Base-by-base conservation (phyloP, 2,888 invertebrate genomes). In the Ptychoptera albimana region DNA sequence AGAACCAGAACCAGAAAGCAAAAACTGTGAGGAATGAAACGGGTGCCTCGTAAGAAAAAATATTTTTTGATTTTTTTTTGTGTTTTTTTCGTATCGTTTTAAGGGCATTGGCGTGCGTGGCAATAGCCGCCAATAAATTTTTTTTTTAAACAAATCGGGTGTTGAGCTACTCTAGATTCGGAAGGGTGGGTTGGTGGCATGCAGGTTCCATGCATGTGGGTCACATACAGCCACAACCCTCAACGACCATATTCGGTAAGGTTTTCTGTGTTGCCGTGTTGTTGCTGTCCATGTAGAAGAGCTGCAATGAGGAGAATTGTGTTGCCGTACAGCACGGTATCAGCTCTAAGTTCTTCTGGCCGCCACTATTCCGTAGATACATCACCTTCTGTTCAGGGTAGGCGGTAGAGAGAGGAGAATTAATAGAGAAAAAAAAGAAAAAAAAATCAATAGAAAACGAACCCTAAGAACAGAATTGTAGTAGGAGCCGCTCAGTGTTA, bases 201-300 rank as follows among this genome's bases (percentile, higher is more conserved):
- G 4, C 3, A 23, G 23, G 23, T 23, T 23, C 23, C 3, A 5
- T 7, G 23, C 3, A 5, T 23, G 23, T 5, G 23, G 3, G 23
- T 69, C 67, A 86, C 80, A 85, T 82, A 58, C 91, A 91, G 13
- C 88, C 89, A 59, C 91, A 91, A 7, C 83, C 77, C 53, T 88
- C 86, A n/a, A 89, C 86, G 36, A 88, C 81, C 87, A 91, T 89
- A 55, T 89, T 87, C 1, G 87, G 85, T 47, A 91, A 63, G 1
- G 79, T 78, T 57, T 82, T 84, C 54, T 82, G 78, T 38, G 82
- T 81, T 50, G 83, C 75, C 4, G 83, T 80, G 53, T 79, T 79
- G 53, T 83, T 82, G 13, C 81, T 79, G 59, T 85, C 82, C 67
- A 82, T 73, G 60, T 85, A 88, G 9, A 89, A 72, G 37, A 91